Percentiles rank a stretch among this genome's conserved stretches.
Conservation (phyloP, 2,888 invertebrate species). For the Caenorhabditis sp. region DNA sequence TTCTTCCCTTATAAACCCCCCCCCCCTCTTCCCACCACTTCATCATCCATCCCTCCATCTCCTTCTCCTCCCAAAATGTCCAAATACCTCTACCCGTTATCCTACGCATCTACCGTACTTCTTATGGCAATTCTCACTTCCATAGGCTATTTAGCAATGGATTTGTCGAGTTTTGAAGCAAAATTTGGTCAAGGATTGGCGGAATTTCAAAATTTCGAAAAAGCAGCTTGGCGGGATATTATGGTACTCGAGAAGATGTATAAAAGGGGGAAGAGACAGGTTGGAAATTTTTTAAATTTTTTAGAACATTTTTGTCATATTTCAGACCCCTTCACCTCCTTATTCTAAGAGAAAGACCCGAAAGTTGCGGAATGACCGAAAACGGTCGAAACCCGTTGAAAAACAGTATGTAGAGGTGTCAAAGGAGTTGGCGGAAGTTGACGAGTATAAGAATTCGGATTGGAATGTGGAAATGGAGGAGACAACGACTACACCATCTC, state of each 20-base stretch:
- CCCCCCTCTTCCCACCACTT: background rate
- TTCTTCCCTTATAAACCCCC: too few species aligned
- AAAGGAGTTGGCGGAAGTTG: conserved; percentile 22
- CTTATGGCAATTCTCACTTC: conserved; percentile 13
- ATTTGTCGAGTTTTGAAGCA: conserved; percentile 35
- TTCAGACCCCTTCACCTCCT: too few species aligned
- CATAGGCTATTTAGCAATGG: conserved; percentile 20
- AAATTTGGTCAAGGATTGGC: conserved; percentile 15
- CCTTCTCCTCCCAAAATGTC: background rate
- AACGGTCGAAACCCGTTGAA: too few species aligned
- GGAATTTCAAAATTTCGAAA: conserved; percentile 37
- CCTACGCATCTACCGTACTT: conserved; percentile 40
- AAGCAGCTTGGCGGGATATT: conserved; percentile 51
- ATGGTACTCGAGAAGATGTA: conserved; percentile 19
- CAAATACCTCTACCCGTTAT: conserved; percentile 18
- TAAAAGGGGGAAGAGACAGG: conserved; percentile 14
- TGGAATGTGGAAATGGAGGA: too few species aligned
- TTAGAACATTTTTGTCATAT: too few species aligned
- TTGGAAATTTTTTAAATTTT: too few species aligned
- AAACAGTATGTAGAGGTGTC: conserved; percentile 23
- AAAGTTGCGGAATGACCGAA: too few species aligned
- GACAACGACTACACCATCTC: too few species aligned
- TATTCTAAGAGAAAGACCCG: conserved; percentile 27
- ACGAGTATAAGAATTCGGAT: conserved; percentile 40
- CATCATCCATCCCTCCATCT: background rate